Base-by-base conservation (phyloP, 2,888 invertebrate genomes). In the Crematogaster levior region DNA sequence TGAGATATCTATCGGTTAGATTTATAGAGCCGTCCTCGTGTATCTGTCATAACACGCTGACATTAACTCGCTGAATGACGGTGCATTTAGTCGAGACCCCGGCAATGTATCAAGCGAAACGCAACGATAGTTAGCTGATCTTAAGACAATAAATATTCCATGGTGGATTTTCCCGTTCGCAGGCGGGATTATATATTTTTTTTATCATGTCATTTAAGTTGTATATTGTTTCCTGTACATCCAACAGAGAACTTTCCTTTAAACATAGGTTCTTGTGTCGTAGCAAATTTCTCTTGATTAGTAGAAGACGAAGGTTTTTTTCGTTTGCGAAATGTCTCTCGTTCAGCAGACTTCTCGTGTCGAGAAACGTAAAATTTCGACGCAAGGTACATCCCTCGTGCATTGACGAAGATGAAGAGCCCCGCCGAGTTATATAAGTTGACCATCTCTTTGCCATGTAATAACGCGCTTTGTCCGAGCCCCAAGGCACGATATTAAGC, bases 401-500 rank as follows among this genome's bases (percentile, higher is more conserved):
- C 74, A 10, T 24, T 81, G 80, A 61, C 77, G 70, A 75, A 75
- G 84, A 86, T 86, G 89, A 90, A 90, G 89, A 91, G 88, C 90
- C 88, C 86, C 72, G 81, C 85, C 73, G 81, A 87, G 85, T 91
- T 91, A 89, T 91, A 89, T 87, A 88, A 91, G 89, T 91, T 90
- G 92, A 92, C 90, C 92, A 90, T 89, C 89, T 91, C 89, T 90
- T 90, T 85, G 86, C 87, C 84, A 79, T 88, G 90, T 89, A 92
- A 93, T 93, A 93, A 92, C 85, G 85, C 88, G 91, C 91, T 92
- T 93, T 92, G 93, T 90, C 86, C 91, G 87, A 60, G 87, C 85
- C 85, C 85, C 85, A 82, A 85, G 83, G 89, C 88, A 85, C 85
- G 90, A 92, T 93, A 94, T 93, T 94, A 93, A 93, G 93, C 93